A percentile compares a stretch with the other conserved stretches of the same genome.
Evolutionary conservation across 2,113 vertebrate species (phyloP).

Genomic region (Circaetus cinerascens): DNA sequence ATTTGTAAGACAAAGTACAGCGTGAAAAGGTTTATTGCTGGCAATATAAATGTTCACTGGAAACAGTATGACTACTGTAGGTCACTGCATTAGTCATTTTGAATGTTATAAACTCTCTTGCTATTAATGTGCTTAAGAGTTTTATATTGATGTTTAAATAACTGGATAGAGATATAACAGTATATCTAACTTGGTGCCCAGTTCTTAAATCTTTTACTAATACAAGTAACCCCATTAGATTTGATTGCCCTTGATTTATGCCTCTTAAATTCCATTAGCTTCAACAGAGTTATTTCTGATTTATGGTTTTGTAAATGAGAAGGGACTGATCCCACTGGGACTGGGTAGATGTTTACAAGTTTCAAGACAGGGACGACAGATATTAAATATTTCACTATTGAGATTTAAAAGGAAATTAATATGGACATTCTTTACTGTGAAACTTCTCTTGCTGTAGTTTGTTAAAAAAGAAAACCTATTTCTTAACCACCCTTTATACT

Average conservation of each 20-base stretch:
- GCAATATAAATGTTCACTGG: constrained; percentile 18
- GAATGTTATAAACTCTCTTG: not conserved
- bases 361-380: not conserved
- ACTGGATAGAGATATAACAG: not conserved
- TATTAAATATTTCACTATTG: not conserved
- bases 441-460: constrained; percentile 15
- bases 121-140: constrained; percentile 9
- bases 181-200: not conserved
- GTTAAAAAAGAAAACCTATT: constrained; percentile 26
- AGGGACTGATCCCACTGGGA: not conserved
- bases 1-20: constrained; percentile 22
- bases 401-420: constrained; percentile 30
- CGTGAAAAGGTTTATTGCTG: constrained; percentile 25
- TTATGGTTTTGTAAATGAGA: not conserved
- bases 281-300: constrained; percentile 10
- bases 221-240: not conserved
- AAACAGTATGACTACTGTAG: constrained; percentile 6
- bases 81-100: not conserved
- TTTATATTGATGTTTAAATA: constrained; percentile 35
- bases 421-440: not conserved
- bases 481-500: not conserved
- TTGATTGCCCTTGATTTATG: not conserved
- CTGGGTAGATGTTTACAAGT: not conserved
- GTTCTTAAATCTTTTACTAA: not conserved
- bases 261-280: constrained; percentile 20